These are phyloP conservation scores for Monochamus alternatus DNA, from an alignment of 2,888 invertebrate species.

Conservation along the genomic window DNA sequence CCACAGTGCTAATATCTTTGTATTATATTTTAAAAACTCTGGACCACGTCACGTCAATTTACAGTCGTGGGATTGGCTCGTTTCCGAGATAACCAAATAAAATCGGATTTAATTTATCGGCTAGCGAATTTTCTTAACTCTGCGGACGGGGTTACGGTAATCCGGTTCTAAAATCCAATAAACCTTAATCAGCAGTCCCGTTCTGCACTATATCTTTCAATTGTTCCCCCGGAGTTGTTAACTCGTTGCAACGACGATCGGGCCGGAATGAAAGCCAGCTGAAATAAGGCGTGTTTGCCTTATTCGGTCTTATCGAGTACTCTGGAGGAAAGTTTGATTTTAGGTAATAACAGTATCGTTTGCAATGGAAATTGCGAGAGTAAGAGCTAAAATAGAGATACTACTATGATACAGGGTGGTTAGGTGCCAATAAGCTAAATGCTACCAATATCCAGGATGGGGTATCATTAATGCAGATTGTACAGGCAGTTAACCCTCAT, in stretches of 20 bases:
- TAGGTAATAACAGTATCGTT: too few relatives aligned
- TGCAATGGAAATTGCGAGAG: too few relatives aligned
- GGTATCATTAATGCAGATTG: too few relatives aligned
- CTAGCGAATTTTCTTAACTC: conserved; percentile 13
- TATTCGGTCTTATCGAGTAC: not conserved
- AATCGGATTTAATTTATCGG: conserved; percentile 4
- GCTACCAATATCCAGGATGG: too few relatives aligned
- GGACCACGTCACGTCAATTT: not conserved
- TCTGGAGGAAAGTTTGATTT: too few relatives aligned
- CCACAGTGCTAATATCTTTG: too few relatives aligned
- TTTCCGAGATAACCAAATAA: conserved; percentile 2
- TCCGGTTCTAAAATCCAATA: conserved; percentile 16
- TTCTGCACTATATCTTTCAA: conserved; percentile 22
- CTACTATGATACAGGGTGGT: too few relatives aligned
- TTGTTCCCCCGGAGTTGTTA: conserved; percentile 11
- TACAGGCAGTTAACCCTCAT: too few relatives aligned
- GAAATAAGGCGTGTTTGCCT: not conserved
- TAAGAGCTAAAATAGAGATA: too few relatives aligned
- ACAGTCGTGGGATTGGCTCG: not conserved
- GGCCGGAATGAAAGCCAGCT: not conserved
- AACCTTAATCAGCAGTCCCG: conserved; percentile 9
- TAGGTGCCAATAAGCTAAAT: too few relatives aligned
- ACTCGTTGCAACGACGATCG: not conserved
- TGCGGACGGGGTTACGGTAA: not conserved
- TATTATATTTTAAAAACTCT: too few relatives aligned